These are phyloP conservation scores for Chamaetylas fuelleborni DNA, from an alignment of 2,113 vertebrate genomes.

Conservation along the genomic window DNA sequence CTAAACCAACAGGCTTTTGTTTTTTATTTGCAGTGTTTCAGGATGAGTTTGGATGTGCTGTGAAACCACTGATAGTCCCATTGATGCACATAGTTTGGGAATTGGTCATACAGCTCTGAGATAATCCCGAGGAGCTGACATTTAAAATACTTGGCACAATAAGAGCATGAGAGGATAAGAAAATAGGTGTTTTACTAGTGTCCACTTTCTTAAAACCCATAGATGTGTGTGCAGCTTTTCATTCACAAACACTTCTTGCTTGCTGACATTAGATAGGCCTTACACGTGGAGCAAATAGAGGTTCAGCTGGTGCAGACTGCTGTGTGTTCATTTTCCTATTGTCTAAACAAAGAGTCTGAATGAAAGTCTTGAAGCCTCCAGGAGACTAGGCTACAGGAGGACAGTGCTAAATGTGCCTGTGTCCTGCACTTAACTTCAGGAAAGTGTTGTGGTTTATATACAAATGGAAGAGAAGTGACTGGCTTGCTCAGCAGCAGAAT, in stretches of 20 bases:
- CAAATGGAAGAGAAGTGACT: not conserved
- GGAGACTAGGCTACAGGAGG: not conserved
- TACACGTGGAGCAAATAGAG: not conserved
- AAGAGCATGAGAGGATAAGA: not conserved
- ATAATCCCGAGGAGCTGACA: not conserved
- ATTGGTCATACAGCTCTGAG: not conserved
- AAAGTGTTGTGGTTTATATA: not conserved
- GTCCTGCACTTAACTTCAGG: not conserved
- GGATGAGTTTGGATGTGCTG: conserved; percentile 15
- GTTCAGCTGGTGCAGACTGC: not conserved
- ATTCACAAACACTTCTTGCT: not conserved
- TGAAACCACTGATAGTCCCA: not conserved
- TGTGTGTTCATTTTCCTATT: not conserved
- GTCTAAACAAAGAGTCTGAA: not conserved
- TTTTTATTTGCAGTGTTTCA: conserved; percentile 1
- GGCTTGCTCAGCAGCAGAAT: not conserved
- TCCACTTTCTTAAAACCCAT: not conserved
- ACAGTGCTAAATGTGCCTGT: not conserved
- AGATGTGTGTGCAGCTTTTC: not conserved
- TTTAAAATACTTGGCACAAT: conserved; percentile 22
- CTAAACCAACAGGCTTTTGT: conserved; percentile 31
- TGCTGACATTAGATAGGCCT: not conserved
- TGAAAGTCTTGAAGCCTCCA: not conserved
- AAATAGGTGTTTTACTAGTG: not conserved
- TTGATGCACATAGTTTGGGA: conserved; percentile 18